These are phyloP conservation scores for Charina bottae DNA, from an alignment of 2,113 vertebrate species.

Conservation along the genomic window DNA sequence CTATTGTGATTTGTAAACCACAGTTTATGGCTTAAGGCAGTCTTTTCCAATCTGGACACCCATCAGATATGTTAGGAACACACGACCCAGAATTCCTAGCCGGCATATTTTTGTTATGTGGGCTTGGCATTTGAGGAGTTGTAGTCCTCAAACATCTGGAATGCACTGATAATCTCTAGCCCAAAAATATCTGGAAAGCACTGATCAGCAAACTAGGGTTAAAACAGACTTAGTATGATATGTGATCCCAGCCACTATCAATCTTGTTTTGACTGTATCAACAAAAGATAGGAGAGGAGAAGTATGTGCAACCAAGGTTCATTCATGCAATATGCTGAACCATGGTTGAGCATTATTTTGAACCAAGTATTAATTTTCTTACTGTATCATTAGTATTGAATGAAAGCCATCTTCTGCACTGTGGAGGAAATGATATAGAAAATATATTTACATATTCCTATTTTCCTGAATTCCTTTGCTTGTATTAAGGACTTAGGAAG, in stretches of 20 bases:
- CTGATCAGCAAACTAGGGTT: neutral
- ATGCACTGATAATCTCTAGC: neutral
- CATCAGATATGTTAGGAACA: neutral
- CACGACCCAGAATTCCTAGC: neutral
- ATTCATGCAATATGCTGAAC: neutral
- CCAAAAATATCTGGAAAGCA: neutral
- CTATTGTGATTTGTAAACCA: neutral
- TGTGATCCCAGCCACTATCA: neutral
- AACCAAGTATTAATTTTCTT: neutral
- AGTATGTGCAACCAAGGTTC: neutral
- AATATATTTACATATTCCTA: neutral
- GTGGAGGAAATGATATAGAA: neutral
- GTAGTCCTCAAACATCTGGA: neutral
- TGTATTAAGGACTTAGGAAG: neutral
- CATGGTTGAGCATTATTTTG: neutral
- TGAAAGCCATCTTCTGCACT: neutral
- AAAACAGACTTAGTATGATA: neutral
- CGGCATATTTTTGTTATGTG: no score
- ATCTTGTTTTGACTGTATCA: neutral
- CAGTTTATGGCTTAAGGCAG: neutral
- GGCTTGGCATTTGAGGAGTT: neutral
- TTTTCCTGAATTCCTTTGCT: neutral
- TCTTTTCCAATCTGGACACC: neutral
- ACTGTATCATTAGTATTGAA: neutral
- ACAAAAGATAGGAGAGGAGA: neutral